Evolutionary conservation across 2,797 vertebrate species (phyloP).

Genomic region (Platalea minor): DNA sequence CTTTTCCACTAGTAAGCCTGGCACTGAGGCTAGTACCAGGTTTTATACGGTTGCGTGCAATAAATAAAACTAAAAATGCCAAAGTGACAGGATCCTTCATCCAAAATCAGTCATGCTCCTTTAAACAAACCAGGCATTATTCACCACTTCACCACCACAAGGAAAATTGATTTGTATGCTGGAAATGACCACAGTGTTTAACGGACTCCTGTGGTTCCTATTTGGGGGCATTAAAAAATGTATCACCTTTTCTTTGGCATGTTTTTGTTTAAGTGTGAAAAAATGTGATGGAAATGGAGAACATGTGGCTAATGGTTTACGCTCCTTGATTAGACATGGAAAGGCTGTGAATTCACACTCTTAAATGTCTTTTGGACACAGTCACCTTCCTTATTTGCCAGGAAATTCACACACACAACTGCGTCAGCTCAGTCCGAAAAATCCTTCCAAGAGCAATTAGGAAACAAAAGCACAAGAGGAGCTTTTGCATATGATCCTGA

Average conservation of each 20-base stretch:
- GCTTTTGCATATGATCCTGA: conserved; percentile 38
- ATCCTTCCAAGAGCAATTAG: conserved; percentile 48
- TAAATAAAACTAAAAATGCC: conserved; percentile 78
- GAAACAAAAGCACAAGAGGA: conserved; percentile 54
- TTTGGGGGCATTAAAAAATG: conserved; percentile 67
- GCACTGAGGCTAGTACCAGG: conserved; percentile 60
- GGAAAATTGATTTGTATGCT: conserved; percentile 71
- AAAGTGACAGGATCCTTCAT: conserved; percentile 72
- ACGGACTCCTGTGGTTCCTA: conserved; percentile 70
- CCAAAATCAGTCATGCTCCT: conserved; percentile 71
- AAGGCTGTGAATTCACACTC: conserved; percentile 65
- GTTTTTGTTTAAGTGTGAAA: conserved; percentile 71
- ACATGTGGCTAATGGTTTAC: conserved; percentile 71
- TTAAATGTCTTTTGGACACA: conserved; percentile 74
- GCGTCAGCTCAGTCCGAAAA: conserved; percentile 45
- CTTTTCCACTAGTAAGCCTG: conserved; percentile 63
- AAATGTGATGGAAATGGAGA: conserved; percentile 74
- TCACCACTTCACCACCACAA: conserved; percentile 74
- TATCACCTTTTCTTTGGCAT: conserved; percentile 71
- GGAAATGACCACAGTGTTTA: conserved; percentile 65
- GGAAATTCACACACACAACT: conserved; percentile 69
- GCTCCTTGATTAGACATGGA: conserved; percentile 72
- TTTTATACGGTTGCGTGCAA: conserved; percentile 76
- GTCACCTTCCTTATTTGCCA: conserved; percentile 64
- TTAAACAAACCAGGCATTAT: conserved; percentile 76